Percentiles rank a stretch among this genome's conserved stretches.
phyloP scores from a whole-genome alignment of 1,140 invertebrate genomes.

The Drosophila ogumai region DNA sequence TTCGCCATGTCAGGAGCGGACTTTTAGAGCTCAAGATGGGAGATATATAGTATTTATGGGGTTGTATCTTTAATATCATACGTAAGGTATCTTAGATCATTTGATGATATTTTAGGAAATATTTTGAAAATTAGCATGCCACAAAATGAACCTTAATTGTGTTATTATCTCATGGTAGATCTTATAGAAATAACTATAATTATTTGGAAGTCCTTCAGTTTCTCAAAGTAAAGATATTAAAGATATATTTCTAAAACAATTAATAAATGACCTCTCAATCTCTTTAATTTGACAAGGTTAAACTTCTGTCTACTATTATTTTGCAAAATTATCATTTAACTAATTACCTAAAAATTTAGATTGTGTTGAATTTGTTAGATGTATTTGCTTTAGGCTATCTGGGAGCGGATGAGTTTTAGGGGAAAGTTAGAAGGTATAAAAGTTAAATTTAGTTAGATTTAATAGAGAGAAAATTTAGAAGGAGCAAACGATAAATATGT shows the following conservation, averaged over 20 bases:
- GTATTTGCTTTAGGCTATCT: background rate
- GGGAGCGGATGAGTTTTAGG: background rate
- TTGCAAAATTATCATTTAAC: background rate
- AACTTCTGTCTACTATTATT: too few species aligned
- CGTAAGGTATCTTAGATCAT: background rate
- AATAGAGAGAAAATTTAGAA: background rate
- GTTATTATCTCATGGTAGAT: background rate
- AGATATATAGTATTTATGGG: background rate
- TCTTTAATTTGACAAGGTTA: background rate
- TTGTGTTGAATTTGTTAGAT: background rate
- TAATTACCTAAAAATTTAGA: background rate
- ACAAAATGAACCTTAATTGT: background rate
- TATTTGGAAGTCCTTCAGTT: background rate
- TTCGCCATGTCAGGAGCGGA: constrained; percentile 67
- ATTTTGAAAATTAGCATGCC: background rate
- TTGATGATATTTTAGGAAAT: background rate
- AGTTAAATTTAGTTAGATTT: background rate
- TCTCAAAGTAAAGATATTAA: background rate
- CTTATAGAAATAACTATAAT: background rate
- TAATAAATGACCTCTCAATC: too few species aligned
- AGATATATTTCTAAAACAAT: background rate
- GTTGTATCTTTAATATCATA: background rate
- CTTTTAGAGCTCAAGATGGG: background rate
- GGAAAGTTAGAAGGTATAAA: background rate
- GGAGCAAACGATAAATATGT: background rate